Evolutionary conservation across 2,113 vertebrate species (phyloP).

Genomic region (Syngnathus typhle): DNA sequence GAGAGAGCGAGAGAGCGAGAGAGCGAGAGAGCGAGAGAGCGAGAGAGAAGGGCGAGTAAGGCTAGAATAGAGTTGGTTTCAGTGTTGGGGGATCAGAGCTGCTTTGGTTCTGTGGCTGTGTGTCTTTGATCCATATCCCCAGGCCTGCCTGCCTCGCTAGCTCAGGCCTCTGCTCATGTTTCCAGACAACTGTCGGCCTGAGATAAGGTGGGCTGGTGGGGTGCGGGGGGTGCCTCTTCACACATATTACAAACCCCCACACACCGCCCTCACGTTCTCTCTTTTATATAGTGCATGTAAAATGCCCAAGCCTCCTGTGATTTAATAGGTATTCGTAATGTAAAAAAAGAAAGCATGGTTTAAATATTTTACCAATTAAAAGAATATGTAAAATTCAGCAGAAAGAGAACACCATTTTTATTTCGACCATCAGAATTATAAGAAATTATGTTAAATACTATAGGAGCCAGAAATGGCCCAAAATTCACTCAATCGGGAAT

Average conservation of each 20-base stretch:
- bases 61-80: constrained; percentile 70
- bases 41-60: constrained; percentile 34
- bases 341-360: not conserved
- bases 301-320: not conserved
- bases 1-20: constrained; percentile 13
- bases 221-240: constrained; percentile 20
- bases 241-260: constrained; percentile 57
- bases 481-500: too few relatives aligned
- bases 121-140: constrained; percentile 99
- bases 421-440: too few relatives aligned
- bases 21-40: constrained; percentile 28
- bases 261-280: not conserved
- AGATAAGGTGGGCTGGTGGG: constrained; percentile 83
- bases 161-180: constrained; percentile 93
- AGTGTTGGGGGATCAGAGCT: constrained; percentile 85
- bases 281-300: not conserved
- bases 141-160: constrained; percentile 90
- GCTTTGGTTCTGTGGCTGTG: constrained; percentile 79
- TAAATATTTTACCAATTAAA: not conserved
- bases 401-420: not conserved
- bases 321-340: not conserved
- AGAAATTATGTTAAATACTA: too few relatives aligned
- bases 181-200: constrained; percentile 98
- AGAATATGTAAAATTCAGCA: not conserved
- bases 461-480: too few relatives aligned